These are phyloP conservation scores for Melanostoma mellinum DNA, from an alignment of 2,888 invertebrate species.

Conservation along the genomic window DNA sequence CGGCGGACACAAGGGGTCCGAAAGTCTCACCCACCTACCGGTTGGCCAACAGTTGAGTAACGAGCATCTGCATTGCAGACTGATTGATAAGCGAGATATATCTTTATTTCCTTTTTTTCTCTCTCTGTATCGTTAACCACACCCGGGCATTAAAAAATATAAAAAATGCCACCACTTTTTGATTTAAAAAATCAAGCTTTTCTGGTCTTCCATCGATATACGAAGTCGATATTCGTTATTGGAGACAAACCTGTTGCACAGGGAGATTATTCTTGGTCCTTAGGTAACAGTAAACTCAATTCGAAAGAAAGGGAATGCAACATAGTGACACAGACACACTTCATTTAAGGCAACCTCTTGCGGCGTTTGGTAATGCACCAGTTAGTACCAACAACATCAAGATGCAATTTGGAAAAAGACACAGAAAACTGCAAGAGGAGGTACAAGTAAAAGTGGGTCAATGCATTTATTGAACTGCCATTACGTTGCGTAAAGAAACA, in stretches of 20 bases:
- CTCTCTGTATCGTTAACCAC: conserved; percentile 19
- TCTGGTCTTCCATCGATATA: conserved; percentile 33
- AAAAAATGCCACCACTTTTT: conserved; percentile 23
- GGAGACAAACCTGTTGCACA: conserved; percentile 48
- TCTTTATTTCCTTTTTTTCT: conserved; percentile 1
- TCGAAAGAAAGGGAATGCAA: conserved; percentile 53
- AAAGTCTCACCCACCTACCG: conserved; percentile 9
- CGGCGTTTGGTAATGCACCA: conserved; percentile 27
- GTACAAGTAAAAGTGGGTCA: conserved; percentile 68
- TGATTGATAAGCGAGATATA: conserved; percentile 48
- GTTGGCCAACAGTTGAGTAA: conserved; percentile 49
- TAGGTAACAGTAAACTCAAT: conserved; percentile 56
- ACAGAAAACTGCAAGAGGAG: conserved; percentile 31
- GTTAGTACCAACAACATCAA: background rate
- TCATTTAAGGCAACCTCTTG: background rate
- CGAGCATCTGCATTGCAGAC: conserved; percentile 28
- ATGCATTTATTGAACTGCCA: conserved; percentile 68
- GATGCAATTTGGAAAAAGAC: conserved; percentile 8
- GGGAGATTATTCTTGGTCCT: conserved; percentile 62
- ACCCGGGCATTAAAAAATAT: conserved; percentile 53
- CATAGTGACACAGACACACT: conserved; percentile 11
- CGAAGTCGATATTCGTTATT: conserved; percentile 1
- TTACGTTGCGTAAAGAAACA: conserved; percentile 56
- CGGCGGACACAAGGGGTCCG: background rate
- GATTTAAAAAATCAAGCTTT: conserved; percentile 58